These are phyloP conservation scores for Asbolus verrucosus DNA, from an alignment of 1,140 invertebrate species.

Conservation along the genomic window DNA sequence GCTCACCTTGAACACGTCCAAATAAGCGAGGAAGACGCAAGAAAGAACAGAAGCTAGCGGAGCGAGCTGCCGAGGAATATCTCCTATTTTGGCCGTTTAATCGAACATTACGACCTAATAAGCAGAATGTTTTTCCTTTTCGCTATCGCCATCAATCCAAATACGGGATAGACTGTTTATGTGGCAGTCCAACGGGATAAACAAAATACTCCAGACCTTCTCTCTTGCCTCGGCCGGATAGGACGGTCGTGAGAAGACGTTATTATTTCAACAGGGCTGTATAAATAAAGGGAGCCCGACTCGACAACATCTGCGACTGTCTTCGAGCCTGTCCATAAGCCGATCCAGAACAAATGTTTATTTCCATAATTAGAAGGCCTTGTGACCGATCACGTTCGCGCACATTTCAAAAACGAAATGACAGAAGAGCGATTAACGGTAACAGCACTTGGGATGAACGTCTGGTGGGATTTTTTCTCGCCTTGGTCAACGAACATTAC, in stretches of 20 bases:
- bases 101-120: slow-evolving; percentile 20
- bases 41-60: slow-evolving; percentile 11
- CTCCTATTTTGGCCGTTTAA: slow-evolving; percentile 30
- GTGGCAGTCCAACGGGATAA: slow-evolving; percentile 17
- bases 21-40: slow-evolving; percentile 1
- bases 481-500: no score
- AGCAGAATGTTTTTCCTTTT: background rate
- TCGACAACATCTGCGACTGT: slow-evolving; percentile 24
- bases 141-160: slow-evolving; percentile 4
- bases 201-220: slow-evolving; percentile 18
- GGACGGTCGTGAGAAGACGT: background rate
- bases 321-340: background rate
- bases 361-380: slow-evolving; percentile 32
- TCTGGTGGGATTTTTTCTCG: no score
- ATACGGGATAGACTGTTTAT: slow-evolving; percentile 29
- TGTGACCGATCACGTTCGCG: slow-evolving; percentile 30
- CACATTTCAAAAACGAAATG: slow-evolving; percentile 16
- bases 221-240: background rate
- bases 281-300: slow-evolving; percentile 17
- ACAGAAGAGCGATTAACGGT: no score
- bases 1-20: slow-evolving; percentile 28
- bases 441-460: no score
- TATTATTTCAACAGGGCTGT: slow-evolving; percentile 22
- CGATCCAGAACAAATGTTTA: slow-evolving; percentile 27
- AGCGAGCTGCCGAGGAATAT: slow-evolving; percentile 8